These are phyloP conservation scores for Hoplostethus atlanticus DNA, from an alignment of 2,797 vertebrate species.

Conservation along the genomic window DNA sequence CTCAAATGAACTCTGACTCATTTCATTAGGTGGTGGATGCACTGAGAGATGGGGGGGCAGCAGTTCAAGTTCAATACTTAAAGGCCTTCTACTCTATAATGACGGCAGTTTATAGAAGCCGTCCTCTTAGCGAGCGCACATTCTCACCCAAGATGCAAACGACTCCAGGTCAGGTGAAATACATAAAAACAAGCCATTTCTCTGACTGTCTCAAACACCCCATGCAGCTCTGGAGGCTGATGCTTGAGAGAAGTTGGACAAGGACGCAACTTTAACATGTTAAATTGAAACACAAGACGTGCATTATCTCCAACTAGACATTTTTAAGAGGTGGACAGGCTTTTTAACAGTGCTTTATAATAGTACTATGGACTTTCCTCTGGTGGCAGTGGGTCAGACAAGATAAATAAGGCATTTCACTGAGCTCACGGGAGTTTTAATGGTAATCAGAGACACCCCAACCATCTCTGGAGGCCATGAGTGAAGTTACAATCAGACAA, in stretches of 20 bases:
- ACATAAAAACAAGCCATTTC: conserved; percentile 16
- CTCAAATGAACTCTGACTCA: conserved; percentile 25
- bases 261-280: not conserved
- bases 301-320: no score
- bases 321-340: no score
- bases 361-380: no score
- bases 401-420: no score
- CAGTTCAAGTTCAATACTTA: conserved; percentile 14
- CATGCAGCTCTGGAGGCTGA: not conserved
- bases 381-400: no score
- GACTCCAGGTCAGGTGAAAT: conserved; percentile 15
- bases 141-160: not conserved
- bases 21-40: conserved; percentile 15
- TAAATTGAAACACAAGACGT: no score
- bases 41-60: conserved; percentile 14
- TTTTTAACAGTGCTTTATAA: no score
- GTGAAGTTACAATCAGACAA: no score
- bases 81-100: conserved; percentile 31
- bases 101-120: conserved; percentile 22
- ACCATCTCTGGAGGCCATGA: no score
- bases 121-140: not conserved
- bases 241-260: not conserved
- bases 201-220: conserved; percentile 1
- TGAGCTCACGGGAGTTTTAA: no score
- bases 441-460: no score